A percentile compares a stretch with the other conserved stretches of the same genome.
Conservation (phyloP, 2,113 vertebrate genomes). For the Grus americana region DNA sequence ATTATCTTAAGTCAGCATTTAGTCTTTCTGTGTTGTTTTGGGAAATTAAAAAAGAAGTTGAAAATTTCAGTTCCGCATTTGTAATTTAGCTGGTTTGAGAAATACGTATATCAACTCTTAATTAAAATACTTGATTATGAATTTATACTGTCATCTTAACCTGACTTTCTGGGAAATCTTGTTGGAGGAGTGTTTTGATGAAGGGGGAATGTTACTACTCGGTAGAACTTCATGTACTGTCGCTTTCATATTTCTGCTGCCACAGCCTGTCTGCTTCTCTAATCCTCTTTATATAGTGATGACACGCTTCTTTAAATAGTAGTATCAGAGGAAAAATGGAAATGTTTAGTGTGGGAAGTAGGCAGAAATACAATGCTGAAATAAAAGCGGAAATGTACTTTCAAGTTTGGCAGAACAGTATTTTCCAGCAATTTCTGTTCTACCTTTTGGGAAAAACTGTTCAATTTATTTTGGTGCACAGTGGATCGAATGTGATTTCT, state of each 20-base stretch:
- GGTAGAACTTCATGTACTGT: background rate
- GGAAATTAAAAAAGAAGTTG: background rate
- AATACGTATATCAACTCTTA: background rate
- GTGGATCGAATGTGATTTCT: background rate
- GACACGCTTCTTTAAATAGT: background rate
- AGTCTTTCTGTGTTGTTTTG: background rate
- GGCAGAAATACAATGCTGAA: background rate
- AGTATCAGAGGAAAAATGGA: background rate
- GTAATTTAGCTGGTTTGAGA: background rate
- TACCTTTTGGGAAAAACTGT: background rate
- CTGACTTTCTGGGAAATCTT: background rate
- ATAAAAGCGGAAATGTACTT: background rate
- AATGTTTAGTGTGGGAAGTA: background rate
- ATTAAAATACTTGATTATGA: background rate
- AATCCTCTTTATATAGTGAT: background rate
- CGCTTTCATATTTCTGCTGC: background rate
- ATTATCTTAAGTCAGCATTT: background rate
- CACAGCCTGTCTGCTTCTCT: background rate
- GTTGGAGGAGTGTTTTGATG: background rate
- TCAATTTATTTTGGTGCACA: background rate
- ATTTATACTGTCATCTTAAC: background rate
- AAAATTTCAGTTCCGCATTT: background rate
- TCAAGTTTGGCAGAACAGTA: background rate
- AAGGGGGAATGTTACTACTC: background rate
- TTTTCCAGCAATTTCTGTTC: background rate